Conservation (phyloP, 64 coral and sea anemone species). For the Actinia equina region DNA sequence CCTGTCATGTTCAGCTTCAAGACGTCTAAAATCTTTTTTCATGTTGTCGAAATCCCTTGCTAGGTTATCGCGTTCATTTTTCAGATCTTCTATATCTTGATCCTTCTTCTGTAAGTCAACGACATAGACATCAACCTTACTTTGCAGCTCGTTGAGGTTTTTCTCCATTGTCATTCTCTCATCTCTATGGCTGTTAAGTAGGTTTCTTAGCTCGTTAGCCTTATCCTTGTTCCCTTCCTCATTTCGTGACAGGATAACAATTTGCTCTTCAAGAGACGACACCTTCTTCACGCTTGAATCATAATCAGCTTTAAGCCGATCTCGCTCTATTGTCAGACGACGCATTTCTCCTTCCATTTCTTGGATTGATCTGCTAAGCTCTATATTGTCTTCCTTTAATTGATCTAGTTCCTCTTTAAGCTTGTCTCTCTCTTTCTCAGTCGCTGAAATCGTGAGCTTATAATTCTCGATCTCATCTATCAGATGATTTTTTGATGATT, state of each 20-base stretch:
- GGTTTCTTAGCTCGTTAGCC: slow-evolving; percentile 59
- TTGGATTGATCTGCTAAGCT: slow-evolving; percentile 60
- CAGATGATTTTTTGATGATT: slow-evolving; percentile 58
- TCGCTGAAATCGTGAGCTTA: slow-evolving; percentile 40
- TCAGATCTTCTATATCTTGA: slow-evolving; percentile 56
- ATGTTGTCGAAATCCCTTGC: slow-evolving; percentile 64
- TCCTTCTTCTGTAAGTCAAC: slow-evolving; percentile 67
- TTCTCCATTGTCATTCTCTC: slow-evolving; percentile 57
- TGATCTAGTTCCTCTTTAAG: slow-evolving; percentile 60
- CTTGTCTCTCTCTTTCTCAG: slow-evolving; percentile 60
- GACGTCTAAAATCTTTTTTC: slow-evolving; percentile 60
- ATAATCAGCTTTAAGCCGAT: slow-evolving; percentile 64
- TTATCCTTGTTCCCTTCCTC: slow-evolving; percentile 66
- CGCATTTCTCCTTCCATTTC: slow-evolving; percentile 53
- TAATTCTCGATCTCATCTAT: slow-evolving; percentile 69
- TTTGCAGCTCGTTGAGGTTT: slow-evolving; percentile 63
- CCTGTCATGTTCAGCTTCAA: slow-evolving; percentile 65
- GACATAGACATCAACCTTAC: slow-evolving; percentile 51
- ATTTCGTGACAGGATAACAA: slow-evolving; percentile 35
- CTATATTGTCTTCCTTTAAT: slow-evolving; percentile 73
- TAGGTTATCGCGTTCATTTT: slow-evolving; percentile 43
- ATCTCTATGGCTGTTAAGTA: slow-evolving; percentile 54
- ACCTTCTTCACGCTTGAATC: slow-evolving; percentile 57
- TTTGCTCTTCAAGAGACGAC: slow-evolving; percentile 60
- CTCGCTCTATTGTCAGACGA: slow-evolving; percentile 50